Base-by-base conservation (phyloP, 2,113 vertebrate genomes). In the Rhinolophus sinicus region DNA sequence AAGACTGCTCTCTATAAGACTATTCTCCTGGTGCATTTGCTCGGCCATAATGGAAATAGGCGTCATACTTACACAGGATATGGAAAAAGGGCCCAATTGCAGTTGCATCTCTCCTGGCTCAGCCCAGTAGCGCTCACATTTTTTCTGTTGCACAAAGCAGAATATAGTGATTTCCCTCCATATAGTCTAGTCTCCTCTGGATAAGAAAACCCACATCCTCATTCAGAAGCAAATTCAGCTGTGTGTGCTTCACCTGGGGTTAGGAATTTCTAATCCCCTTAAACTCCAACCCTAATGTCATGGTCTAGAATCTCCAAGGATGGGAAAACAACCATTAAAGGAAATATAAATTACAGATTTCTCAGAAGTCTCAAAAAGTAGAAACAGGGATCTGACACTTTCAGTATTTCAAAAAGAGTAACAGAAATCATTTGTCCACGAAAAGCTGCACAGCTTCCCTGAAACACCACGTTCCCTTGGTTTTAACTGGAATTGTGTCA, bases 121-220 rank as follows among this genome's bases (percentile, higher is more conserved):
- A 0, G 99, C 98, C 99, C 99, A 99, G 98, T 99, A 99, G 65
- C 99, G 98, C 97, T 99, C 99, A 89, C 99, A 99, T 58, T 99
- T 99, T 99, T 99, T 99, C 99, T 99, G 97, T 96, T 24, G 95
- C 5, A 92, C 86, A 97, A 98, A 98, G 83, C 76, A 97, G 44
- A 70, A 96, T 47, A n/a, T 26, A 77, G 82, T 98, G 97, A 98
- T 30, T 95, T 94, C 40, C 65, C 54, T 94, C 47, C 52, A 8
- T n/a, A 15, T 21, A 77, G 6, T 56, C 64, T 47, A 94, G 22
- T 70, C 19, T 69, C 44, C 82, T 65, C 33, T 60, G 12, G 21
- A 54, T 81, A 83, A 35, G 56, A 77, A 89, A 75, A 52, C 33
- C 38, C 26, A 35, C 5, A 40, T 33, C 81, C 76, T 85, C 47